Conservation (phyloP, 37 sponge, comb jelly and placozoan genomes). For the Crambe crambe region DNA sequence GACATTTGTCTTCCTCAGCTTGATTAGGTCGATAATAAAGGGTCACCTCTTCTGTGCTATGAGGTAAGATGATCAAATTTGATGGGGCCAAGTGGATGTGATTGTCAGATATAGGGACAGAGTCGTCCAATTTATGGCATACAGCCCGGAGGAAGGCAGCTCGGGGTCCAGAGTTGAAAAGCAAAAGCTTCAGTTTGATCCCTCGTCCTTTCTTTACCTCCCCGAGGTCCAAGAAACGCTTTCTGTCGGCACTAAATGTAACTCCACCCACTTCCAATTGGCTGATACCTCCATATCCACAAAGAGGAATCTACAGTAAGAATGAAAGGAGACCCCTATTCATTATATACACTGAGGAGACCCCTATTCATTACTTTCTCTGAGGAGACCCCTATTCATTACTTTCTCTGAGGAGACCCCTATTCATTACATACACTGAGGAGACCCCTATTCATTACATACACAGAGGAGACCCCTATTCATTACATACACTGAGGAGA, state of each 20-base stretch:
- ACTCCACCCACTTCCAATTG: constrained; percentile 27
- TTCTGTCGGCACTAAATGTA: neutral
- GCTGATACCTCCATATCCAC: constrained; percentile 65
- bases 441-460: no score
- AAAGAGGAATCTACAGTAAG: constrained; percentile 34
- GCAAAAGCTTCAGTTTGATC: constrained; percentile 15
- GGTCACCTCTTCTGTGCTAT: constrained; percentile 29
- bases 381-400: no score
- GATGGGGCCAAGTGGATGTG: constrained; percentile 34
- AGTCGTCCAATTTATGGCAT: constrained; percentile 16
- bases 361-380: no score
- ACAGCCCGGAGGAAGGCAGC: constrained; percentile 45
- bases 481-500: no score
- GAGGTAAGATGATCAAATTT: constrained; percentile 40
- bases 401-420: no score
- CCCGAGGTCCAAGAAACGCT: constrained; percentile 31
- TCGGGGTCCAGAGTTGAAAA: constrained; percentile 58
- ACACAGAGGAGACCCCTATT: no score
- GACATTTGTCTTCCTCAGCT: constrained; percentile 15
- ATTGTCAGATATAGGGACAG: constrained; percentile 19
- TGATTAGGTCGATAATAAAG: constrained; percentile 24
- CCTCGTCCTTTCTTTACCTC: neutral
- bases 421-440: constrained; percentile 1
- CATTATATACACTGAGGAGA: no score
- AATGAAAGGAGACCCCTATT: no score